phyloP scores from a whole-genome alignment of 1,140 invertebrate species.

The Dendroctonus ponderosae region DNA sequence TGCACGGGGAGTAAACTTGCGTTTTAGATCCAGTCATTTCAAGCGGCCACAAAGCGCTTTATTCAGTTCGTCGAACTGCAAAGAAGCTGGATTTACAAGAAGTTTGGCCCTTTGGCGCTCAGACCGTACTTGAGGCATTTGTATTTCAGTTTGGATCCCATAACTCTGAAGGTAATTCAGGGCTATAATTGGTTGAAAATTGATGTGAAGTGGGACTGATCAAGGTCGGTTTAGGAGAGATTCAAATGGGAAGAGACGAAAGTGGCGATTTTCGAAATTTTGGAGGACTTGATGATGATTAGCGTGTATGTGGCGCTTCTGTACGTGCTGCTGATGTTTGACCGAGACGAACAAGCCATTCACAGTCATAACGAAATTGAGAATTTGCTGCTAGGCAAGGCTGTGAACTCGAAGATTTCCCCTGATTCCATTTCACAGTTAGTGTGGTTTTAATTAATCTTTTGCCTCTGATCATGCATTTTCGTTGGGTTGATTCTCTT shows the following conservation, averaged over 20 bases:
- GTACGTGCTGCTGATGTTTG: conserved; percentile 36
- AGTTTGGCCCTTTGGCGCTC: conserved; percentile 32
- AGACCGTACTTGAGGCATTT: conserved; percentile 39
- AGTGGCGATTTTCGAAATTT: conserved; percentile 25
- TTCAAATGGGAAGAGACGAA: conserved; percentile 22
- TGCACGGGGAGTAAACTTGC: not conserved
- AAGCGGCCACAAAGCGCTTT: conserved; percentile 9
- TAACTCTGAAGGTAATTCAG: conserved; percentile 19
- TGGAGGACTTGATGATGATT: conserved; percentile 41
- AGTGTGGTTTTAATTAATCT: not conserved
- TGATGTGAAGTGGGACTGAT: too few species aligned
- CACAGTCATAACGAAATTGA: conserved; percentile 32
- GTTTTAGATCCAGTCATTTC: conserved; percentile 18
- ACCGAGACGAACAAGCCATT: conserved; percentile 30
- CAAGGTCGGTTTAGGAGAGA: conserved; percentile 22
- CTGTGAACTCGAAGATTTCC: conserved; percentile 14
- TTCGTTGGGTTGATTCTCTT: too few species aligned
- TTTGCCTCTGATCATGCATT: too few species aligned
- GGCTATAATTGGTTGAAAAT: too few species aligned
- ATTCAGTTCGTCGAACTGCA: conserved; percentile 27
- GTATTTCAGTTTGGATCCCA: conserved; percentile 32
- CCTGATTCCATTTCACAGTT: conserved; percentile 10
- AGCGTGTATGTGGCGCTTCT: conserved; percentile 37
- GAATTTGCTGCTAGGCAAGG: conserved; percentile 23
- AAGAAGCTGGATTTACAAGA: conserved; percentile 26